These are phyloP conservation scores for Itoplectis maculator DNA, from an alignment of 2,888 invertebrate species.

Conservation along the genomic window DNA sequence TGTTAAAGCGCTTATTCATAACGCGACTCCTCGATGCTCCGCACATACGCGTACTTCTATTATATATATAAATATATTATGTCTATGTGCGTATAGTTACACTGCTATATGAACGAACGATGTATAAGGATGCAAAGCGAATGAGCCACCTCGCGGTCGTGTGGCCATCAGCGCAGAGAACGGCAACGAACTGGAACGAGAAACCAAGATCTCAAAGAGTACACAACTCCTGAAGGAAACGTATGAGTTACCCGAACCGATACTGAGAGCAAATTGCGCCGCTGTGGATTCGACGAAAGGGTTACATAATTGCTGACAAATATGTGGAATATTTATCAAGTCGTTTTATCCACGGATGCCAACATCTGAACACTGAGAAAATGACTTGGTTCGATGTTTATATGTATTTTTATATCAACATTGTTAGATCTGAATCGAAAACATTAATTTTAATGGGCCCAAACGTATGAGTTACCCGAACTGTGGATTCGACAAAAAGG, in stretches of 20 bases:
- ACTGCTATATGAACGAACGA: neutral
- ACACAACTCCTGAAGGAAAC: constrained; percentile 42
- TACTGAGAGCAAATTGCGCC: neutral
- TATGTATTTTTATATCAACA: no score
- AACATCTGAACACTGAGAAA: no score
- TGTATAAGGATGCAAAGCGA: constrained; percentile 21
- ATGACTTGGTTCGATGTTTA: no score
- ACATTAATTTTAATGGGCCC: no score
- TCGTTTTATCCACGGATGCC: neutral
- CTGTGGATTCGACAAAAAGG: neutral
- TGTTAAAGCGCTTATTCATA: constrained; percentile 61
- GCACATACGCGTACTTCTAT: neutral
- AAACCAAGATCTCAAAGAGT: constrained; percentile 17
- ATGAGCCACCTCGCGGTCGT: constrained; percentile 2
- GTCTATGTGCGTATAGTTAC: neutral
- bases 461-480: constrained; percentile 24
- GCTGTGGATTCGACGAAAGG: neutral
- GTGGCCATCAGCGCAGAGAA: constrained; percentile 3
- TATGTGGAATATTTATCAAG: neutral
- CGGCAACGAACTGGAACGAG: constrained; percentile 31
- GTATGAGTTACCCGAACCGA: constrained; percentile 12
- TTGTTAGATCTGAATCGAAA: no score
- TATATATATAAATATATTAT: no score
- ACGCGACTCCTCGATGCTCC: constrained; percentile 21
- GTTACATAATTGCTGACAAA: neutral